Evolutionary conservation across 2,113 vertebrate species (phyloP).

Genomic region (Nicator chloris): DNA sequence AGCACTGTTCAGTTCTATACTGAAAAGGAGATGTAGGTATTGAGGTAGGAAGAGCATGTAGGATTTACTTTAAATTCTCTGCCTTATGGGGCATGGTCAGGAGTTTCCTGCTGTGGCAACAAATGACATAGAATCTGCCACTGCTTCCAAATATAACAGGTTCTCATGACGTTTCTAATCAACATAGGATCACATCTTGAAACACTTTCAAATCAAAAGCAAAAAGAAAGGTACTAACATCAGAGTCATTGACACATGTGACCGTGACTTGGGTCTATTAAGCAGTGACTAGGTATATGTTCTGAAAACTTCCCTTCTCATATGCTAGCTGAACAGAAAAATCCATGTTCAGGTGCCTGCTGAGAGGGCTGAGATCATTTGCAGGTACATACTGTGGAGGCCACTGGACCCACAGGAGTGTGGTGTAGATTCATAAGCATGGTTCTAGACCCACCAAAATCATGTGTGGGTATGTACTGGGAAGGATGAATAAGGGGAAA

Average conservation of each 20-base stretch:
- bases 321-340: not conserved
- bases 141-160: not conserved
- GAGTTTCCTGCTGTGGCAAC: not conserved
- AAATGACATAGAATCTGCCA: not conserved
- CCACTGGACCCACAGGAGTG: not conserved
- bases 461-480: rapidly evolving
- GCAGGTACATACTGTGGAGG: not conserved
- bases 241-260: not conserved
- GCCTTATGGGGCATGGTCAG: not conserved
- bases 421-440: not conserved
- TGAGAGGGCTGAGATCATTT: not conserved
- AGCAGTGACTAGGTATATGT: not conserved
- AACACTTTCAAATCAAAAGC: not conserved
- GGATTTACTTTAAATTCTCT: not conserved
- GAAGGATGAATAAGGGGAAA: not conserved
- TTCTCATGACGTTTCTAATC: not conserved
- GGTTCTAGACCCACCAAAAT: not conserved
- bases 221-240: not conserved
- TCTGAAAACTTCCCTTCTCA: not conserved
- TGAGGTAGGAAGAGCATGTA: not conserved
- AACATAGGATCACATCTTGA: not conserved
- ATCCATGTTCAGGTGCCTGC: not conserved
- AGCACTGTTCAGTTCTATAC: not conserved
- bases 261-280: not conserved
- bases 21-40: not conserved